These are phyloP conservation scores for Vireo altiloquus DNA, from an alignment of 2,113 vertebrate genomes.

Conservation along the genomic window DNA sequence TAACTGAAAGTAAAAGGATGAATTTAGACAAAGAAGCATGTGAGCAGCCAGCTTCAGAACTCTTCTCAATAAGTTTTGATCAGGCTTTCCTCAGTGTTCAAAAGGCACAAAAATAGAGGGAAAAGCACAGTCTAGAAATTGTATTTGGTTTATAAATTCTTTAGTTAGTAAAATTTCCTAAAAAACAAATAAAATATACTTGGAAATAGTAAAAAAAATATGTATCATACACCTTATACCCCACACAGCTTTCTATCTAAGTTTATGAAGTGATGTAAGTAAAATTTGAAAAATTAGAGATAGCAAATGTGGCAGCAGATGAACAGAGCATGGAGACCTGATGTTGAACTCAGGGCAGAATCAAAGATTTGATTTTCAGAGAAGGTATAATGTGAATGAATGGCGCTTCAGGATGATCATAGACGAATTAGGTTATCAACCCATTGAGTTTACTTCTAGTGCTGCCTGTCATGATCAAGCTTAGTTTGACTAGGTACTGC, in stretches of 20 bases:
- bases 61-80: neutral
- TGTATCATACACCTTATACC: neutral
- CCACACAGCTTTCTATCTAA: neutral
- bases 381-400: neutral
- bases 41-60: neutral
- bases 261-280: neutral
- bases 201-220: neutral
- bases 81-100: neutral
- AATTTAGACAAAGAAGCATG: neutral
- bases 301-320: neutral
- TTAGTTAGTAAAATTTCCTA: neutral
- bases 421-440: neutral
- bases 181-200: neutral
- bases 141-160: neutral
- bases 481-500: neutral
- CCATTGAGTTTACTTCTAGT: neutral
- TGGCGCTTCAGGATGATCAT: neutral
- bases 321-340: neutral
- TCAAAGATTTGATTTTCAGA: neutral
- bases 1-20: neutral
- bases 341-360: neutral
- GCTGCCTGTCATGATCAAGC: neutral
- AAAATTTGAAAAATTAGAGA: neutral
- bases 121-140: neutral
- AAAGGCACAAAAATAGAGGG: neutral